phyloP scores from a whole-genome alignment of 2,113 vertebrate species.

The Phalacrocorax carbo region DNA sequence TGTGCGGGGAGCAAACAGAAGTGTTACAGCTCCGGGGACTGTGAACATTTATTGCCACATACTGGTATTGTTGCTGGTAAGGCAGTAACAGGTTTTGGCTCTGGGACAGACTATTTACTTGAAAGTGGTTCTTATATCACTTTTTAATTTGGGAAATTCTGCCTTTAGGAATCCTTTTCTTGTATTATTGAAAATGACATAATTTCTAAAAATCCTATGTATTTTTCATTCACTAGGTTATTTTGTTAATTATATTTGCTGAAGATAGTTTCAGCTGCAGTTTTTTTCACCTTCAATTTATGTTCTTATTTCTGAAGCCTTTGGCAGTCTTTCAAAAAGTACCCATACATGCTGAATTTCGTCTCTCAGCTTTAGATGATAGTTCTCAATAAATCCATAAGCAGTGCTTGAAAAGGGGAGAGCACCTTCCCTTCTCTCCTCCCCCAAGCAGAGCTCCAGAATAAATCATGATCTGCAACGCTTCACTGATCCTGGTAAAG shows the following conservation, averaged over 20 bases:
- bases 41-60: constrained; percentile 9
- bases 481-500: not conserved
- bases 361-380: not conserved
- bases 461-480: not conserved
- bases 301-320: constrained; percentile 34
- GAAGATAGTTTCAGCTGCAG: constrained; percentile 24
- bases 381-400: constrained; percentile 11
- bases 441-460: not conserved
- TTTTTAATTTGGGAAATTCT: constrained; percentile 29
- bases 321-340: constrained; percentile 54
- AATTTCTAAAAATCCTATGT: constrained; percentile 28
- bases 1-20: not conserved
- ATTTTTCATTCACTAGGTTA: constrained; percentile 31
- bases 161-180: not conserved
- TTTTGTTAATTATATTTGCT: constrained; percentile 60
- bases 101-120: constrained; percentile 22
- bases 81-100: constrained; percentile 24
- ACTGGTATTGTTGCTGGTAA: not conserved
- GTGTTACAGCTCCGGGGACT: not conserved
- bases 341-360: constrained; percentile 13
- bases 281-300: constrained; percentile 40
- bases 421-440: not conserved
- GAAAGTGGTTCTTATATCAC: constrained; percentile 10
- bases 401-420: not conserved
- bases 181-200: constrained; percentile 21